Percentiles rank a stretch among this genome's conserved stretches.
phyloP scores from a whole-genome alignment of 2,797 vertebrate genomes.

The Lithobates sylvaticus region DNA sequence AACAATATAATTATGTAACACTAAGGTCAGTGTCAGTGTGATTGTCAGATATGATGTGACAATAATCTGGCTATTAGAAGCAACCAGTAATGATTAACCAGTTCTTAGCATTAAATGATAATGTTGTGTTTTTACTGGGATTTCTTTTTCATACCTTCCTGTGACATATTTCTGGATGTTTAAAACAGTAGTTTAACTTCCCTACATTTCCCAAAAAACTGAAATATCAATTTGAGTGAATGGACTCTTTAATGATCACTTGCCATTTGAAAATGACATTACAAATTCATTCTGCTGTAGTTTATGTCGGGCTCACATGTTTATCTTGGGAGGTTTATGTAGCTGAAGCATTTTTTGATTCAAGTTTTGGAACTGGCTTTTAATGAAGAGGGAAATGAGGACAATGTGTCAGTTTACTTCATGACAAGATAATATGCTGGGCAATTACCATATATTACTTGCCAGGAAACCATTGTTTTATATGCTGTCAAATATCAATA shows the following conservation, averaged over 20 bases:
- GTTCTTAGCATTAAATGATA: too few species aligned
- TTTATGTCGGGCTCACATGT: not conserved
- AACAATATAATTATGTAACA: too few species aligned
- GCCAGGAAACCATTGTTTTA: constrained; percentile 19
- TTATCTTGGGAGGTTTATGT: not conserved
- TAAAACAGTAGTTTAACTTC: too few species aligned
- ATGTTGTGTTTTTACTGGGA: too few species aligned
- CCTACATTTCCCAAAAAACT: too few species aligned
- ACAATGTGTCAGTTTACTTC: constrained; percentile 28
- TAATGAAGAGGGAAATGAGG: constrained; percentile 18
- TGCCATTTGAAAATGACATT: not conserved
- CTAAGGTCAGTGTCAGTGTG: too few species aligned
- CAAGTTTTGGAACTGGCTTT: constrained; percentile 23
- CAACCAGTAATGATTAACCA: too few species aligned
- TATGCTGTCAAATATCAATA: constrained; percentile 30
- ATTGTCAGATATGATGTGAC: too few species aligned
- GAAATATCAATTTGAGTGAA: too few species aligned
- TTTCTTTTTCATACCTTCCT: too few species aligned
- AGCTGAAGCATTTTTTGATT: constrained; percentile 30
- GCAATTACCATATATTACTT: constrained; percentile 16
- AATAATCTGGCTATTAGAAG: too few species aligned
- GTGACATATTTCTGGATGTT: too few species aligned
- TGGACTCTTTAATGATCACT: not conserved
- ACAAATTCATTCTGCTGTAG: not conserved
- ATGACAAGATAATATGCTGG: constrained; percentile 38